Evolutionary conservation across 1,140 invertebrate species (phyloP).

Genomic region (Scaptomyza montana): DNA sequence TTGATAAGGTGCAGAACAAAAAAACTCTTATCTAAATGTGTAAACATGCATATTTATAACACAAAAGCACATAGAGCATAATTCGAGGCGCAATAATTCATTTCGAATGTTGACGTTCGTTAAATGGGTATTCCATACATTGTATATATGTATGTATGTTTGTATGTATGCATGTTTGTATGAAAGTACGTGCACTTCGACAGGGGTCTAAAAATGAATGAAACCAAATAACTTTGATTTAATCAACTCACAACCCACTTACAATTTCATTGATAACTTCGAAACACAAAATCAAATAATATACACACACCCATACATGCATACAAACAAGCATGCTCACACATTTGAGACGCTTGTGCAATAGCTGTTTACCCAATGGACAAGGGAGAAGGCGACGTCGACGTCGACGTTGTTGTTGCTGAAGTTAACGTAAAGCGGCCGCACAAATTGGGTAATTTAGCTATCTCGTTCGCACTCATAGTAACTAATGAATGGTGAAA

Average conservation of each 20-base stretch:
- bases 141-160: not conserved
- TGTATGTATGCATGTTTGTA: slow-evolving; percentile 1
- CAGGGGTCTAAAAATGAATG: slow-evolving; percentile 44
- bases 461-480: slow-evolving; percentile 22
- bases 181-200: not conserved
- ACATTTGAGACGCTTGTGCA: slow-evolving; percentile 37
- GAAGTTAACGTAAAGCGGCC: not conserved
- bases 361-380: slow-evolving; percentile 53
- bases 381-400: not conserved
- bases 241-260: slow-evolving; percentile 30
- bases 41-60: slow-evolving; percentile 48
- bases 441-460: slow-evolving; percentile 38
- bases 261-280: slow-evolving; percentile 73
- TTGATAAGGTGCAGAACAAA: slow-evolving; percentile 9
- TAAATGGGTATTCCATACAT: not conserved
- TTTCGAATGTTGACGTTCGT: not conserved
- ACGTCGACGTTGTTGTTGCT: not conserved
- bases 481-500: slow-evolving; percentile 14
- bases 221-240: slow-evolving; percentile 59
- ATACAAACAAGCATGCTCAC: not conserved
- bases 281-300: slow-evolving; percentile 61
- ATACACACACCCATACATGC: slow-evolving; percentile 12
- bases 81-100: slow-evolving; percentile 37
- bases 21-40: slow-evolving; percentile 36
- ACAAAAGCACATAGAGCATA: slow-evolving; percentile 19